Percentiles rank a stretch among this genome's conserved stretches.
phyloP scores from a whole-genome alignment of 37 sponge, comb jelly and placozoan species.

The Diacarnus erythraeanus region DNA sequence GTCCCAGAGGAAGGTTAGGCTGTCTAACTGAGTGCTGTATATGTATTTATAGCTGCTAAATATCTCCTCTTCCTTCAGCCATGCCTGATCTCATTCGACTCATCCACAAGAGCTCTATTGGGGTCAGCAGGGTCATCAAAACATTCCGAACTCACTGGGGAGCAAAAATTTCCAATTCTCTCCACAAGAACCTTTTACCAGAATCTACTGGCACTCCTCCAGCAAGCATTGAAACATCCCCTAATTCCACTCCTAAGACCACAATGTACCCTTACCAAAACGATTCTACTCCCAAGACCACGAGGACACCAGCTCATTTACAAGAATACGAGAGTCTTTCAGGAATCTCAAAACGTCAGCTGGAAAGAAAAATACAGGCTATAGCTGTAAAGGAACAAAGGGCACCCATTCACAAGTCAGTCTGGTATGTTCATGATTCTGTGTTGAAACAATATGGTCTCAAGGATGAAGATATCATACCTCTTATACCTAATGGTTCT shows the following conservation, averaged over 20 bases:
- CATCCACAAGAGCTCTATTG: constrained; percentile 75
- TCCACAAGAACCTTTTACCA: background rate
- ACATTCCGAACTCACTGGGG: constrained; percentile 77
- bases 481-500: background rate
- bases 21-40: background rate
- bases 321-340: constrained; percentile 25
- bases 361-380: constrained; percentile 63
- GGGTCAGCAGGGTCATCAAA: constrained; percentile 59
- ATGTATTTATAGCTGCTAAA: too few relatives aligned
- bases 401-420: constrained; percentile 11
- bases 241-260: background rate
- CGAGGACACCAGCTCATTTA: background rate
- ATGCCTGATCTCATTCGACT: constrained; percentile 80
- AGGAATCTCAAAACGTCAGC: constrained; percentile 82
- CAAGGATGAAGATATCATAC: constrained; percentile 2
- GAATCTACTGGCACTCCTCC: background rate
- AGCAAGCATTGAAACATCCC: background rate
- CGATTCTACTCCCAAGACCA: background rate
- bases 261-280: too few relatives aligned
- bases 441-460: constrained; percentile 51
- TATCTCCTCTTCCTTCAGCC: constrained; percentile 45
- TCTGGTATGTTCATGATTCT: constrained; percentile 60
- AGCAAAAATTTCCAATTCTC: constrained; percentile 22
- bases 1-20: constrained; percentile 72
- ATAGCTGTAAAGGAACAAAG: constrained; percentile 76